A percentile compares a stretch with the other conserved stretches of the same genome.
phyloP scores from a whole-genome alignment of 2,888 invertebrate genomes.

The Rotaria macrura region DNA sequence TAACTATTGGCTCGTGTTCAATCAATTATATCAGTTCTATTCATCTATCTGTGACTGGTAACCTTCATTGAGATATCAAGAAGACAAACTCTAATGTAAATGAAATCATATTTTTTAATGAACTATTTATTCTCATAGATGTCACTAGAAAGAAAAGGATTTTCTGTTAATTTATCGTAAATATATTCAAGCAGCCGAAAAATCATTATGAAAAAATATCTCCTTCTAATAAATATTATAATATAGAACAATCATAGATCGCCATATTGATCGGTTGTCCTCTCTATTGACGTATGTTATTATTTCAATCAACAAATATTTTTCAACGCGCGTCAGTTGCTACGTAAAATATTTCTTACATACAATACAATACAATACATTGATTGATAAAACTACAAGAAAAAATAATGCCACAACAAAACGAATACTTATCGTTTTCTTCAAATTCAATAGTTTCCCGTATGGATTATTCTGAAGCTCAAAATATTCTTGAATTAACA shows the following conservation, averaged over 20 bases:
- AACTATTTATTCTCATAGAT: neutral
- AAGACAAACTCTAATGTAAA: too few relatives aligned
- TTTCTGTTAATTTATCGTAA: neutral
- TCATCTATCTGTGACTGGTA: too few relatives aligned
- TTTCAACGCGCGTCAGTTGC: neutral
- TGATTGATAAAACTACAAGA: neutral
- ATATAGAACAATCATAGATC: neutral
- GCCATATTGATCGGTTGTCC: neutral
- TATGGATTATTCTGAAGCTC: slow-evolving; percentile 1
- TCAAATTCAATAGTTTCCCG: neutral
- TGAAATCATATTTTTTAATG: too few relatives aligned
- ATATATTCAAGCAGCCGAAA: neutral
- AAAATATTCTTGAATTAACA: neutral
- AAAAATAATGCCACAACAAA: neutral
- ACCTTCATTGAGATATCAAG: too few relatives aligned
- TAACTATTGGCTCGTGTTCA: neutral
- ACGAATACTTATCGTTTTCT: neutral
- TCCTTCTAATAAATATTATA: too few relatives aligned
- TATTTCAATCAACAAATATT: neutral
- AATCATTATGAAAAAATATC: neutral
- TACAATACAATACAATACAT: too few relatives aligned
- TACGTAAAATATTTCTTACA: neutral
- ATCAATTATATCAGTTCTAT: neutral
- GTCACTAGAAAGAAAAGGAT: neutral
- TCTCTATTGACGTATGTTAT: neutral